Conservation (phyloP, 1,140 invertebrate genomes). For the Drosophila hydei region DNA sequence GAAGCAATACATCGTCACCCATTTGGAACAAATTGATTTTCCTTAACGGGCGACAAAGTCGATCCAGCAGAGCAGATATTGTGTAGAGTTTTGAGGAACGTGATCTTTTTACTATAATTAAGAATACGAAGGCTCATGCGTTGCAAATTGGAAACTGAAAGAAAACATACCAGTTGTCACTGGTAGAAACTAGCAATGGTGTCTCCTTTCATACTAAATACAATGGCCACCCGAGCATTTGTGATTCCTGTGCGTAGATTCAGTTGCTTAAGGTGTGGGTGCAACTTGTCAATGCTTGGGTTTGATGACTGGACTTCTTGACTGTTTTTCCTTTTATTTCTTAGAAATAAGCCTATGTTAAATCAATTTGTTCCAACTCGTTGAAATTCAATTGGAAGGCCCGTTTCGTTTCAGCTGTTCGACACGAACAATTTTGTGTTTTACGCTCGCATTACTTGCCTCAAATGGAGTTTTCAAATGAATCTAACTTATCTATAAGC, state of each 20-base stretch:
- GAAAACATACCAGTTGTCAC: constrained; percentile 37
- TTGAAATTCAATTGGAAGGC: constrained; percentile 65
- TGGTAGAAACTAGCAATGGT: constrained; percentile 21
- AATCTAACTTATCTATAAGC: no score
- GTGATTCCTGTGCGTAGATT: constrained; percentile 16
- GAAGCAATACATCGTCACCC: constrained; percentile 45
- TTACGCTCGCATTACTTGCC: constrained; percentile 54
- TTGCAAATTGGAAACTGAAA: constrained; percentile 71
- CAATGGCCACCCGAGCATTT: constrained; percentile 37
- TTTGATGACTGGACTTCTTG: constrained; percentile 48
- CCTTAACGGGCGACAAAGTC: constrained; percentile 60
- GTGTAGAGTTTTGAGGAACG: constrained; percentile 28
- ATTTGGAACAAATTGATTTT: constrained; percentile 76
- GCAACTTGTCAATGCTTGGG: constrained; percentile 46
- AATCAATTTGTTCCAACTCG: constrained; percentile 80
- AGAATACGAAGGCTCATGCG: constrained; percentile 60
- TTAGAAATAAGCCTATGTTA: constrained; percentile 63
- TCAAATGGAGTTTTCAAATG: constrained; percentile 22
- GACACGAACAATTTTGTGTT: constrained; percentile 63
- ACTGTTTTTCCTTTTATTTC: constrained; percentile 78
- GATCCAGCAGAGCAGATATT: constrained; percentile 32
- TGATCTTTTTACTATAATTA: constrained; percentile 59
- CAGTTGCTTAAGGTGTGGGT: constrained; percentile 10
- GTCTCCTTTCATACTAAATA: constrained; percentile 36
- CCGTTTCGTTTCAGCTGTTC: constrained; percentile 67